Conservation (phyloP, 1,140 invertebrate genomes). For the Polypedilum pembai region DNA sequence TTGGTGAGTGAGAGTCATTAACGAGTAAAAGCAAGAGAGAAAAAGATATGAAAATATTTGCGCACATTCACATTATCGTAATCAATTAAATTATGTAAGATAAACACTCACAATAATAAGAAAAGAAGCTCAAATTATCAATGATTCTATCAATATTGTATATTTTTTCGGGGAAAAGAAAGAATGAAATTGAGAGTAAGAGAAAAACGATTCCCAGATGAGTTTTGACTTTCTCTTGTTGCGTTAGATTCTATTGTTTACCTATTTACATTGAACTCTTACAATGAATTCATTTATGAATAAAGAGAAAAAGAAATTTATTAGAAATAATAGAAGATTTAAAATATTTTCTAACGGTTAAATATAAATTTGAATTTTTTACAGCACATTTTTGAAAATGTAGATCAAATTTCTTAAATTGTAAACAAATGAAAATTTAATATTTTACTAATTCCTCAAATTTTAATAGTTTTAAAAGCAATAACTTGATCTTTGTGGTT, state of each 20-base stretch:
- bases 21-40: neutral
- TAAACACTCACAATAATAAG: neutral
- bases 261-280: neutral
- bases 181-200: neutral
- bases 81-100: conserved; percentile 11
- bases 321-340: too few species aligned
- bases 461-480: too few species aligned
- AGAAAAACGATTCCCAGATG: neutral
- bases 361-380: too few species aligned
- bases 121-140: conserved; percentile 5
- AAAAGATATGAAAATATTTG: conserved; percentile 20
- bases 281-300: too few species aligned
- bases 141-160: conserved; percentile 14
- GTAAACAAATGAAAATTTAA: too few species aligned
- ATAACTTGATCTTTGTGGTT: too few species aligned
- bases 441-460: too few species aligned
- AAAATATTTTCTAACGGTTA: too few species aligned
- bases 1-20: neutral
- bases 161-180: neutral
- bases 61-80: conserved; percentile 8
- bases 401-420: too few species aligned
- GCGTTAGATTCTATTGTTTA: conserved; percentile 2
- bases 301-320: too few species aligned
- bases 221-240: conserved; percentile 18
- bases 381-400: too few species aligned